Conservation (phyloP, 2,113 vertebrate genomes). For the Catharus minimus region DNA sequence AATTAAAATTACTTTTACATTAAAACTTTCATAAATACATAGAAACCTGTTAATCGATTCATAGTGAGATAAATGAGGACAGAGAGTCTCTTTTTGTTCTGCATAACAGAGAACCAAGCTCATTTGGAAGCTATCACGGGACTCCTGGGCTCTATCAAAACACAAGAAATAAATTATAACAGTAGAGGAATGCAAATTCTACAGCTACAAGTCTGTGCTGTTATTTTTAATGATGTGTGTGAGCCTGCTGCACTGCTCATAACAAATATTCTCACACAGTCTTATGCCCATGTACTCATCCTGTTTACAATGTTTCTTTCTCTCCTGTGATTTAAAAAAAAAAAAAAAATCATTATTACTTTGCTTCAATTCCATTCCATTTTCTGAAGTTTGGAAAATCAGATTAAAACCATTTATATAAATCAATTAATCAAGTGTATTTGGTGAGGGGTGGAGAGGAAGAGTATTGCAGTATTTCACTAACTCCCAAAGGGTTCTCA, state of each 20-base stretch:
- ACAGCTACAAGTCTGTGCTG: not conserved
- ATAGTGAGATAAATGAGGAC: slow-evolving; percentile 21
- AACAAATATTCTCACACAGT: not conserved
- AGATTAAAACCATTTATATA: not conserved
- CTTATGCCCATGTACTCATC: not conserved
- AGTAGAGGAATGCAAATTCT: slow-evolving; percentile 6
- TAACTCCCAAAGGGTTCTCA: not conserved
- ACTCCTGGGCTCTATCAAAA: slow-evolving; percentile 34
- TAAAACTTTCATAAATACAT: slow-evolving; percentile 9
- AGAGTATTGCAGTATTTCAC: not conserved
- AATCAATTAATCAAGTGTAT: not conserved
- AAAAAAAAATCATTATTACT: not conserved
- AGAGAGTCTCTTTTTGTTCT: not conserved
- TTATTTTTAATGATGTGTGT: not conserved
- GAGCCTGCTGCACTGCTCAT: not conserved
- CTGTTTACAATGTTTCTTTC: not conserved
- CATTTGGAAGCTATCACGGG: slow-evolving; percentile 1
- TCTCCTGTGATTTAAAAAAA: not conserved
- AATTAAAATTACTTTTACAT: slow-evolving; percentile 26
- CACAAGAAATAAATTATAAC: slow-evolving; percentile 23
- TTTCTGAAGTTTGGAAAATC: not conserved
- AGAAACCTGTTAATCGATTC: slow-evolving; percentile 10
- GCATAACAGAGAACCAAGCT: not conserved
- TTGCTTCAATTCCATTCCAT: not conserved
- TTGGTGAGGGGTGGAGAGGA: not conserved